Conservation (phyloP, 1,140 invertebrate species). For the Nasonia longicornis region DNA sequence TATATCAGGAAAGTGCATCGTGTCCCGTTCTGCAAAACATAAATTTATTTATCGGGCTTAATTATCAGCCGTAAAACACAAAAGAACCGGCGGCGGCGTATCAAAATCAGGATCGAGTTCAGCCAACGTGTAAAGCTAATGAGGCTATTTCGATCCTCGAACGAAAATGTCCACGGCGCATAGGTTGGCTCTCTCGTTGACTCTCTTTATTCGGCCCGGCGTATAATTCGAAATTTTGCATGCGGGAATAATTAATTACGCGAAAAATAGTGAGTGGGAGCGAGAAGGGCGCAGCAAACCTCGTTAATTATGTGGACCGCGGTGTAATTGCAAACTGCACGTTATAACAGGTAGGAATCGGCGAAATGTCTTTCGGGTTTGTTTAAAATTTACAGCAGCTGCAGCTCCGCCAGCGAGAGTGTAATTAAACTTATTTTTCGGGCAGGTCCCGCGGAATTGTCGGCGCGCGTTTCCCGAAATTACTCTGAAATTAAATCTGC, state of each 20-base stretch:
- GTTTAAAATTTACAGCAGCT: neutral
- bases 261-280: neutral
- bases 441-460: neutral
- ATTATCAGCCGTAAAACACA: constrained; percentile 25
- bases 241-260: constrained; percentile 37
- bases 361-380: constrained; percentile 14
- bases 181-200: neutral
- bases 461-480: constrained; percentile 4
- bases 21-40: constrained; percentile 6
- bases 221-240: constrained; percentile 35
- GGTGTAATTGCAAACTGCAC: constrained; percentile 22
- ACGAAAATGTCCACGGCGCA: neutral
- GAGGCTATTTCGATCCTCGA: neutral
- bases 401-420: neutral
- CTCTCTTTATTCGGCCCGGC: constrained; percentile 14
- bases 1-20: neutral
- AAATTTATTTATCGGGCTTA: constrained; percentile 29
- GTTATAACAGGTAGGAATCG: constrained; percentile 19
- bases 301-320: constrained; percentile 30
- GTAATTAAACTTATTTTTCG: constrained; percentile 27
- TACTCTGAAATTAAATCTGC: constrained; percentile 9
- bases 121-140: constrained; percentile 10
- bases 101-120: constrained; percentile 22
- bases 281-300: neutral
- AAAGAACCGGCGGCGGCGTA: constrained; percentile 1